Evolutionary conservation across 2,888 invertebrate genomes (phyloP).

Genomic region (Aleiodes alternator): DNA sequence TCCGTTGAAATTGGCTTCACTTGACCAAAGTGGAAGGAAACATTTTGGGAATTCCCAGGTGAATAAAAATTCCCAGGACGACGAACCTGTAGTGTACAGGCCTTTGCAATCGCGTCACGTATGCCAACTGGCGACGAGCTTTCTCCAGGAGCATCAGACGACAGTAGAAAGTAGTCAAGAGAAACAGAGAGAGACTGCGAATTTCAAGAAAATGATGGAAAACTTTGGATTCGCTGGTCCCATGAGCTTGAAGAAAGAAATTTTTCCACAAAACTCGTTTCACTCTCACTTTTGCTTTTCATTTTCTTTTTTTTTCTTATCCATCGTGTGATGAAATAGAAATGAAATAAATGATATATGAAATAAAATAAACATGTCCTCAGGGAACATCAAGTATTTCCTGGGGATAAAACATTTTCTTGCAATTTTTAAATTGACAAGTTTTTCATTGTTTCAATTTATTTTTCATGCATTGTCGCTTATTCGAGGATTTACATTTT

Average conservation of each 20-base stretch:
- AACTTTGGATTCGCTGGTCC: constrained; percentile 10
- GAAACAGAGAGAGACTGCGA: too few species aligned
- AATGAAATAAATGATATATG: too few species aligned
- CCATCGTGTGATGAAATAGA: too few species aligned
- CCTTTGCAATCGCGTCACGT: constrained; percentile 55
- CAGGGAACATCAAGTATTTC: too few species aligned
- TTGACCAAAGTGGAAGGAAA: constrained; percentile 38
- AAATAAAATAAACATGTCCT: too few species aligned
- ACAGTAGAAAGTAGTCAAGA: constrained; percentile 5
- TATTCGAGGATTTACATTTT: neutral
- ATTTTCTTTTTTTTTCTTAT: neutral
- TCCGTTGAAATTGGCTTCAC: constrained; percentile 18
- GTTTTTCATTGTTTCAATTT: too few species aligned
- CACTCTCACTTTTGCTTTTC: constrained; percentile 16
- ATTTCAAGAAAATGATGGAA: constrained; percentile 40
- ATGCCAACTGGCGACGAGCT: constrained; percentile 50
- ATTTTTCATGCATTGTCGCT: too few species aligned
- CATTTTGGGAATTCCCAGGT: constrained; percentile 48
- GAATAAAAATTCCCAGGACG: constrained; percentile 47
- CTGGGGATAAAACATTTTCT: too few species aligned
- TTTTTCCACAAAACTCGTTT: constrained; percentile 21
- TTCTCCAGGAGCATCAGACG: constrained; percentile 44
- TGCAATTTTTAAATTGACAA: too few species aligned
- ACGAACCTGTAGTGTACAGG: constrained; percentile 23
- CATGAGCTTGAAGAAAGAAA: neutral